Evolutionary conservation across 2,113 vertebrate genomes (phyloP).

Genomic region (Pseudonaja textilis): DNA sequence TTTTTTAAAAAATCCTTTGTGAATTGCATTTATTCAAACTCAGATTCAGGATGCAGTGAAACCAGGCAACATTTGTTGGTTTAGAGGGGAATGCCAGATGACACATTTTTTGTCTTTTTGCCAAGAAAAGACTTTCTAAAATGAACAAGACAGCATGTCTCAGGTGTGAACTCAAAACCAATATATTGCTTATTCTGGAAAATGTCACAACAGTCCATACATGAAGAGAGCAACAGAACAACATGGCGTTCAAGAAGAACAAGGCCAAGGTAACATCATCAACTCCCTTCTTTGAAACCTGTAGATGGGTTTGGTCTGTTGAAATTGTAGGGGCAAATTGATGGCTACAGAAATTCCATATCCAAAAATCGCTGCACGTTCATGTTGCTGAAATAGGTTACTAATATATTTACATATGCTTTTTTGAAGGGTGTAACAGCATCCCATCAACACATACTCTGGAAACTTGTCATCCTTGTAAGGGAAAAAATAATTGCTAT

Average conservation of each 20-base stretch:
- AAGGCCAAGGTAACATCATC: neutral
- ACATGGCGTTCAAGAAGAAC: accelerated
- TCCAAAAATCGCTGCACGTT: neutral
- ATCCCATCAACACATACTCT: neutral
- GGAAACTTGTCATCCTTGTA: neutral
- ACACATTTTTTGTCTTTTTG: neutral
- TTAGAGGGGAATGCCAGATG: neutral
- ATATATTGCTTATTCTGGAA: accelerated
- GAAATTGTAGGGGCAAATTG: neutral
- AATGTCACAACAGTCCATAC: accelerated
- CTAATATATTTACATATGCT: accelerated
- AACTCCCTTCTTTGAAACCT: accelerated
- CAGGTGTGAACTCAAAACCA: neutral
- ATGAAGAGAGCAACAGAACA: neutral
- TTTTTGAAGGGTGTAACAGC: accelerated
- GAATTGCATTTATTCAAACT: accelerated
- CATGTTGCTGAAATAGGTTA: accelerated
- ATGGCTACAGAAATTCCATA: neutral
- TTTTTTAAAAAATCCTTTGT: neutral
- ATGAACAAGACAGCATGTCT: accelerated
- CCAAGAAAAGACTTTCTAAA: neutral
- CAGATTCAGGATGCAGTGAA: neutral
- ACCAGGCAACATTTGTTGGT: neutral
- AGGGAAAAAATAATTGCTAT: neutral
- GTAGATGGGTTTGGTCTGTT: accelerated